Base-by-base conservation (phyloP, 2,797 vertebrate genomes). In the Tenualosa thibaudeaui region DNA sequence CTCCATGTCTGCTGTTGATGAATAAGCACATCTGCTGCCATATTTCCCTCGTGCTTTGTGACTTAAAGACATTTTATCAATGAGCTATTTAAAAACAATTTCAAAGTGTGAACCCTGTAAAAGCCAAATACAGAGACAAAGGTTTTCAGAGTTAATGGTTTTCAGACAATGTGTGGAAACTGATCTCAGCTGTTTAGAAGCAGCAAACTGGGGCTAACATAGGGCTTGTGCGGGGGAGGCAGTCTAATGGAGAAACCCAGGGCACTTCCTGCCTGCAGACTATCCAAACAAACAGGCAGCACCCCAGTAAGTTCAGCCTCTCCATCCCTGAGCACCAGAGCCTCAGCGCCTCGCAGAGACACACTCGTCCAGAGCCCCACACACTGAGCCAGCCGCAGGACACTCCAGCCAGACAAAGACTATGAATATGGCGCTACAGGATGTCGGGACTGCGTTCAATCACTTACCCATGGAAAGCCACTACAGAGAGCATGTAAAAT, bases 261-360 rank as follows among this genome's bases (percentile, higher is more conserved):
- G 87, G 78, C 82, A 58, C 87, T 91, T 92, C 89, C 89, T 89
- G 89, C 87, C 86, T 43, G 51, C 81, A 71, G 60, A 65, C 87
- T 89, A 82, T 87, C 53, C 83, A 90, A 90, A 88, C 87, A 91
- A 90, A 83, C 81, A 82, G 53, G 22, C 81, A 58, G 31, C 31
- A 84, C 56, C 81, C 85, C 53, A 85, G 68, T 89, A 82, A 82
- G 85, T 75, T 84, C 71, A 85, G 78, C 22, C 51, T 43, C 19
- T 58, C 56, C 86, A 84, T 86, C 40, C 54, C 84, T 31, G 3
- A 43, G 53, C 56, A 4, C 81, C 81, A 24, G 81, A 85, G 68
- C 15, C n/a, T 17, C 53, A 51, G 43, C 22, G 68, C 83, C 84
- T 86, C 68, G 78, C 51, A 54, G 83, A 37, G 50, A 84, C 19